phyloP scores from a whole-genome alignment of 2,888 invertebrate species.

The Drosophila falleni region DNA sequence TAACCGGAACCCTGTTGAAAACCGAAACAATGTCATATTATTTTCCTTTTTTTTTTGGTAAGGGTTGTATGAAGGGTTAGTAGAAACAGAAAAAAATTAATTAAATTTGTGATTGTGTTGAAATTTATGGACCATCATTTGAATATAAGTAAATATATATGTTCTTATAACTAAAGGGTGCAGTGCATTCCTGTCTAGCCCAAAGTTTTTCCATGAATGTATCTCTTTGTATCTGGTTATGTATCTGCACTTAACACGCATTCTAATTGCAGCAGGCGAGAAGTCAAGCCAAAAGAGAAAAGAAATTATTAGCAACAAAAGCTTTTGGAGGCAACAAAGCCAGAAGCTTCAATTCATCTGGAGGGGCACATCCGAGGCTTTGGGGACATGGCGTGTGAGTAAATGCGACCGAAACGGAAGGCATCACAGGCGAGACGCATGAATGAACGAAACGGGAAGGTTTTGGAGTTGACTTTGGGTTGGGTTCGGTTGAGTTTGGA shows the following conservation, averaged over 20 bases:
- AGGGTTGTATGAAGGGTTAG: slow-evolving; percentile 57
- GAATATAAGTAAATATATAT: slow-evolving; percentile 26
- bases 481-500: slow-evolving; percentile 7
- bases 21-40: slow-evolving; percentile 54
- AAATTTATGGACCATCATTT: slow-evolving; percentile 64
- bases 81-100: slow-evolving; percentile 48
- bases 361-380: neutral
- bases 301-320: slow-evolving; percentile 82
- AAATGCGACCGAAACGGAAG: slow-evolving; percentile 78
- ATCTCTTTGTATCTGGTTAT: slow-evolving; percentile 40
- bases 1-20: slow-evolving; percentile 50
- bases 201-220: slow-evolving; percentile 37
- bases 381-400: slow-evolving; percentile 73
- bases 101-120: slow-evolving; percentile 76
- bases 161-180: slow-evolving; percentile 38
- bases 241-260: slow-evolving; percentile 83
- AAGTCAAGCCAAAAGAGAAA: slow-evolving; percentile 58
- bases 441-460: slow-evolving; percentile 40
- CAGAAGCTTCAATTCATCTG: slow-evolving; percentile 62
- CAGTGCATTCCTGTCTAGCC: slow-evolving; percentile 43
- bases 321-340: slow-evolving; percentile 59
- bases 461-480: neutral
- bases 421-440: slow-evolving; percentile 46
- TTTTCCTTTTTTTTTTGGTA: slow-evolving; percentile 10
- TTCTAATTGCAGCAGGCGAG: slow-evolving; percentile 83